Evolutionary conservation across 2,888 invertebrate species (phyloP).

Genomic region (Drosophila austrosaltans): DNA sequence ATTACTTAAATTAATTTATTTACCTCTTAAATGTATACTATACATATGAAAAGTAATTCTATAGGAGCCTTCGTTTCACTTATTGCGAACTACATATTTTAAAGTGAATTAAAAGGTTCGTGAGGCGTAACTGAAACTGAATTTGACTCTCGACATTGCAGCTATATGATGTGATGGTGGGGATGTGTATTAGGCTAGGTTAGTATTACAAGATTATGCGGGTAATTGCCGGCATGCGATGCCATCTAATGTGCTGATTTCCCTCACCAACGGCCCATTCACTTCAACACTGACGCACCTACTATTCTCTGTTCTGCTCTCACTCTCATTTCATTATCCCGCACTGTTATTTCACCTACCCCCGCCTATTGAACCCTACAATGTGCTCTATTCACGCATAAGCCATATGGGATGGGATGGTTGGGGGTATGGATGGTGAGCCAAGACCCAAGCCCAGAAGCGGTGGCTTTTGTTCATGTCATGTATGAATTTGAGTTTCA

Average conservation of each 20-base stretch:
- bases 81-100: conserved; percentile 30
- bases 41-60: background rate
- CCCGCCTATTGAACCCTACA: background rate
- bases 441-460: conserved; percentile 15
- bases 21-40: background rate
- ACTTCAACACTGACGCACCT: conserved; percentile 34
- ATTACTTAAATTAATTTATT: background rate
- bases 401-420: background rate
- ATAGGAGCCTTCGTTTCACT: conserved; percentile 19
- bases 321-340: background rate
- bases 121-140: conserved; percentile 46
- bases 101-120: conserved; percentile 46
- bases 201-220: conserved; percentile 77
- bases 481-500: conserved; percentile 59
- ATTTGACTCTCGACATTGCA: conserved; percentile 55
- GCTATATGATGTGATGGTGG: conserved; percentile 16
- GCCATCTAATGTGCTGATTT: conserved; percentile 63
- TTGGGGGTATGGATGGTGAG: background rate
- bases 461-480: conserved; percentile 51
- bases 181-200: conserved; percentile 52
- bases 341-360: background rate
- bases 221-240: conserved; percentile 76
- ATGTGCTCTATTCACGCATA: conserved; percentile 24
- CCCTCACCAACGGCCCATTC: conserved; percentile 19
- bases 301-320: conserved; percentile 6